Base-by-base conservation (phyloP, 53 echinoderm and acorn worm species). In the Holothuria scabra region DNA sequence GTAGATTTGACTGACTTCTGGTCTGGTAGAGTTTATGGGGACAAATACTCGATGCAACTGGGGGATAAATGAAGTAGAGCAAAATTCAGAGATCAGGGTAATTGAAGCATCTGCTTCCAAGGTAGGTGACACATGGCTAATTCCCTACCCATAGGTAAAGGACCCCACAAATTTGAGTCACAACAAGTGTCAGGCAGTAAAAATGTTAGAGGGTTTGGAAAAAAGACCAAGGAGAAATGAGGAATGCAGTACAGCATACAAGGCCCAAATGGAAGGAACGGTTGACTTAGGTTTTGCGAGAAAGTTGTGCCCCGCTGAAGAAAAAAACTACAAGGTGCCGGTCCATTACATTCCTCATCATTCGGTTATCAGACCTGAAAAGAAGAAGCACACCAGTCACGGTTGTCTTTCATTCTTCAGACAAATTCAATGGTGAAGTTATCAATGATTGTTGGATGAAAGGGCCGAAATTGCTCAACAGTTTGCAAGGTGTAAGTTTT, bases 291-390 rank as follows among this genome's bases (percentile, higher is more conserved):
- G 63, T 22, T 81, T 81, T 16, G 62, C 81, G n/a, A 81, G 63
- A 28, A 81, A 81, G 41, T 81, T 81, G 23, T n/a, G 13, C 22
- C 34, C 21, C 33, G 8, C 28, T 29, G 82, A 87, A 24, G 32
- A 28, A 37, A 20, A 28, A 21, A n/a, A 82, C 10, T 87, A 87
- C 48, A 60, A 59, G 20, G 83, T 83, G 14, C 88, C 74, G 20
- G 72, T 81, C 23, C 87, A 86, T 32, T 86, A 86, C 41, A 86
- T 86, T 22, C 81, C 87, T 5, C 86, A 86, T 28, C 86, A 80
- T 21, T 19, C 86, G 19, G 80, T 86, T 12, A 66, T 80, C 13
- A 29, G 66, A 10, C 67, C 80, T 7, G 86, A 80, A 28, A 86
- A 66, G 18, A 31, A 80, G 26, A 37, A 80, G 56, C 18, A 86